phyloP scores from a whole-genome alignment of 2,797 vertebrate genomes.

The Oceanodroma leucorhoa region DNA sequence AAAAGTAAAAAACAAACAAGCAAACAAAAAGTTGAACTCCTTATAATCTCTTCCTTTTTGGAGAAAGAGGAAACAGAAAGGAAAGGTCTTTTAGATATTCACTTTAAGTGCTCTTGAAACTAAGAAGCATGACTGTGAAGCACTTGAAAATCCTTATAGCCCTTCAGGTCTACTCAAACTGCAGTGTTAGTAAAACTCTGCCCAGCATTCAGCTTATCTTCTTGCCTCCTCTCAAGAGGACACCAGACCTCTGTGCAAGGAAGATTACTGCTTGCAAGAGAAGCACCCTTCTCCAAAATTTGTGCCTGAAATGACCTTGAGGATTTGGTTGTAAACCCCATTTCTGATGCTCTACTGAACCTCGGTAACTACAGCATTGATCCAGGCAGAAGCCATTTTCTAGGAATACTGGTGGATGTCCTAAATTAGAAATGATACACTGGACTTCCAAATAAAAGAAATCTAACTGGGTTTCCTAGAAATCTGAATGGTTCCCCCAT shows the following conservation, averaged over 20 bases:
- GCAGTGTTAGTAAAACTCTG: neutral
- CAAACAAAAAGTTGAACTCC: neutral
- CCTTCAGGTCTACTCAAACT: neutral
- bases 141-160: neutral
- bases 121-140: neutral
- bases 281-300: neutral
- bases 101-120: neutral
- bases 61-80: neutral
- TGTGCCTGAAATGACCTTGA: neutral
- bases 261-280: neutral
- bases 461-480: neutral
- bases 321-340: neutral
- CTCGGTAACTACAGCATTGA: neutral
- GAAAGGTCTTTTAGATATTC: neutral
- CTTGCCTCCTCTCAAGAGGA: neutral
- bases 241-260: neutral
- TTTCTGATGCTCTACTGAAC: neutral
- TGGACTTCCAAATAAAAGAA: neutral
- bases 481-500: neutral
- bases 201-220: neutral
- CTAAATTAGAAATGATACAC: neutral
- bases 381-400: neutral
- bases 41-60: neutral
- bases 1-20: neutral
- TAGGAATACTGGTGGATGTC: neutral